Conservation (phyloP, 37 sponge, comb jelly and placozoan species). For the Hexactinellida sp. region DNA sequence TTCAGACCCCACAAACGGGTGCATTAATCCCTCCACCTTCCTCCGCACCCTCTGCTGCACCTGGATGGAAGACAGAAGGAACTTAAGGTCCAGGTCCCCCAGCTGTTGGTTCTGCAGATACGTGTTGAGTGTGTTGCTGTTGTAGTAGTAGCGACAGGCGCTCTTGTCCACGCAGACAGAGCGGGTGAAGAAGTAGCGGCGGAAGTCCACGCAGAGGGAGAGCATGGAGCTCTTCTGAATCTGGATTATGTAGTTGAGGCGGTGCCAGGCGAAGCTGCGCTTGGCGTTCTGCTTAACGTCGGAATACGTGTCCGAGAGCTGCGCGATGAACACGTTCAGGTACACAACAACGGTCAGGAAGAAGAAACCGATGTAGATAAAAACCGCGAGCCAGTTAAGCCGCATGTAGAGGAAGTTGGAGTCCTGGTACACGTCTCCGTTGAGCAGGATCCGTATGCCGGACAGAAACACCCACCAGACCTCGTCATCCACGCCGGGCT, state of each 20-base stretch:
- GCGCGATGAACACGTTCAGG: background rate
- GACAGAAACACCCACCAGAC: constrained; percentile 2
- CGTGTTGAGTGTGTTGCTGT: background rate
- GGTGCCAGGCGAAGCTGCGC: background rate
- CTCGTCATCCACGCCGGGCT: background rate
- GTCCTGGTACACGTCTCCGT: background rate
- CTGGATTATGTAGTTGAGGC: background rate
- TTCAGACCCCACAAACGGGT: background rate
- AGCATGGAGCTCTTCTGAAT: background rate
- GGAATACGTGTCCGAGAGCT: background rate
- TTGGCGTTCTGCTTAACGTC: background rate
- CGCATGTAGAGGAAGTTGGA: background rate
- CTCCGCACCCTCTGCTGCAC: background rate
- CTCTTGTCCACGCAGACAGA: background rate
- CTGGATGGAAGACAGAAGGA: background rate
- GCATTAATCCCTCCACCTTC: background rate
- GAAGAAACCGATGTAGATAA: background rate
- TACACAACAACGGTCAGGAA: constrained; percentile 2
- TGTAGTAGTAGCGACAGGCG: background rate
- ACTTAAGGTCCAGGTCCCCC: background rate
- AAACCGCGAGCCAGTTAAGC: background rate
- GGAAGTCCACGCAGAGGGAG: background rate
- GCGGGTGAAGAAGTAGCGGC: background rate
- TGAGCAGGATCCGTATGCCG: background rate
- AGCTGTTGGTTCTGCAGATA: background rate